Evolutionary conservation across 1,140 invertebrate species (phyloP).

Genomic region (Zaprionus davidi): DNA sequence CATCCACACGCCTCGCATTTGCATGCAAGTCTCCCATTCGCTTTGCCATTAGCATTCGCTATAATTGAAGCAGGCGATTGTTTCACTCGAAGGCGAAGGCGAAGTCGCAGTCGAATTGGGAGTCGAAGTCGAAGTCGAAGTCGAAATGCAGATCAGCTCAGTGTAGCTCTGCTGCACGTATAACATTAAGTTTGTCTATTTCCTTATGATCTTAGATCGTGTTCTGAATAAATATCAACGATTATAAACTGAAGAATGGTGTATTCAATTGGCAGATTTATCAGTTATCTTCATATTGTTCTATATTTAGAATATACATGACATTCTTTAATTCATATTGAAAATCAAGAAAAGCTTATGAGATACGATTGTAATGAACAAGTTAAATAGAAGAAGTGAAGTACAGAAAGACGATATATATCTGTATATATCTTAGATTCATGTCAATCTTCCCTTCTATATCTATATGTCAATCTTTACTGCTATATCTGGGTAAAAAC

Average conservation of each 20-base stretch:
- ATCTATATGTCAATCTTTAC: background rate
- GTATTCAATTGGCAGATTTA: background rate
- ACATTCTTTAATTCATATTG: background rate
- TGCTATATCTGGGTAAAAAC: too few relatives aligned
- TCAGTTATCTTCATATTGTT: background rate
- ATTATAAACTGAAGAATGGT: background rate
- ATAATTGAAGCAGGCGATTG: background rate
- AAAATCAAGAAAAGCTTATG: too few relatives aligned
- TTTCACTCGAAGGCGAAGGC: background rate
- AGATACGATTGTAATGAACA: too few relatives aligned
- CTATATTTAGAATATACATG: background rate
- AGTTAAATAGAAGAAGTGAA: too few relatives aligned
- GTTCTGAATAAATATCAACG: background rate
- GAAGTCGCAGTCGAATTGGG: background rate
- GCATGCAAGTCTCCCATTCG: constrained; percentile 26
- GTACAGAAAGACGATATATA: too few relatives aligned
- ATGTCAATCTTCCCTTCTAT: too few relatives aligned
- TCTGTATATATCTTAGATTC: too few relatives aligned
- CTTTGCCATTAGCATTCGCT: background rate
- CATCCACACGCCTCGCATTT: constrained; percentile 44
- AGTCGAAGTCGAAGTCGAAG: background rate
- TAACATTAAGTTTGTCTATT: background rate
- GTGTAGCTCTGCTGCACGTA: background rate
- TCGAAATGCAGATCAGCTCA: constrained; percentile 22
- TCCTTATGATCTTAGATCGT: constrained; percentile 18